phyloP scores from a whole-genome alignment of 2,888 invertebrate species.

The Perizoma flavofasciatum region DNA sequence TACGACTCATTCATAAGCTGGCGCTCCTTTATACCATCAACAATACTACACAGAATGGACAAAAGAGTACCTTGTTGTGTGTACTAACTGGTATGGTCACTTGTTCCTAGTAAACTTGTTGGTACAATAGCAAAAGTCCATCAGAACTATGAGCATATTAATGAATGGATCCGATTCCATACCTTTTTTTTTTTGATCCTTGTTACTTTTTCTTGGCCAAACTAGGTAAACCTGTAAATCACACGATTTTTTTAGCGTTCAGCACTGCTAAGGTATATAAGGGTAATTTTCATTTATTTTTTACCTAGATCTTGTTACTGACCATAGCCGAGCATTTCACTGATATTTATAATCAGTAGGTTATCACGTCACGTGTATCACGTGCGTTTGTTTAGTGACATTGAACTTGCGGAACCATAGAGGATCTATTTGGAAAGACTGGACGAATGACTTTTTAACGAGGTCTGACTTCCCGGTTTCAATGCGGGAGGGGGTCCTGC shows the following conservation, averaged over 20 bases:
- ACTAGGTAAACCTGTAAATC: too few species aligned
- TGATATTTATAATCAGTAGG: too few species aligned
- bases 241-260: too few species aligned
- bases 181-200: neutral
- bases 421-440: slow-evolving; percentile 52
- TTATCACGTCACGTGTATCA: slow-evolving; percentile 28
- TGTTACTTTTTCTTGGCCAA: too few species aligned
- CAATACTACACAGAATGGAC: slow-evolving; percentile 43
- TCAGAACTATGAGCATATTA: neutral
- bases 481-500: slow-evolving; percentile 58
- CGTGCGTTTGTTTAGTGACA: slow-evolving; percentile 41
- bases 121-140: too few species aligned
- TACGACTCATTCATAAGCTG: slow-evolving; percentile 45
- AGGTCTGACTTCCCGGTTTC: slow-evolving; percentile 66
- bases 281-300: too few species aligned
- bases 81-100: slow-evolving; percentile 38
- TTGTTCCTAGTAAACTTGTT: slow-evolving; percentile 32
- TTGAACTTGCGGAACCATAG: slow-evolving; percentile 50
- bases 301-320: neutral
- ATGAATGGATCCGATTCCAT: neutral
- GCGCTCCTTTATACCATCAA: slow-evolving; percentile 48
- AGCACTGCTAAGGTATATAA: too few species aligned
- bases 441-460: slow-evolving; percentile 65
- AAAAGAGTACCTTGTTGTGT: slow-evolving; percentile 42
- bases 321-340: neutral